These are phyloP conservation scores for Caranx ignobilis DNA, from an alignment of 2,113 vertebrate genomes.

Conservation along the genomic window DNA sequence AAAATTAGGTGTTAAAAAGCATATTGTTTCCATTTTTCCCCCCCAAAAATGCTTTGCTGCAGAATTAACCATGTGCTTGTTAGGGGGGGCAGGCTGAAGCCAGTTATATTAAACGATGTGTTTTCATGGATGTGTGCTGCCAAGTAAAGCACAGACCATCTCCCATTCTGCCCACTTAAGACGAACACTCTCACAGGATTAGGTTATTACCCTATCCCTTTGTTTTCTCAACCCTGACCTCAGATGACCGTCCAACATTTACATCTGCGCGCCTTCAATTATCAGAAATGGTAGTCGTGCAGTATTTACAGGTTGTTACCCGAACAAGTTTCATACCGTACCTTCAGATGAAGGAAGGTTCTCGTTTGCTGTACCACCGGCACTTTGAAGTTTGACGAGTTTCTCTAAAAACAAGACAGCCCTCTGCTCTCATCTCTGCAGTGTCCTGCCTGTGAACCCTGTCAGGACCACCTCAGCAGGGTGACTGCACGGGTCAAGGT, in stretches of 20 bases:
- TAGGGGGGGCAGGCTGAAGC: neutral
- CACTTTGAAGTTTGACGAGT: slow-evolving; percentile 66
- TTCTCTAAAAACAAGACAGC: slow-evolving; percentile 35
- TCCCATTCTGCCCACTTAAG: slow-evolving; percentile 26
- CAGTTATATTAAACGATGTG: slow-evolving; percentile 44
- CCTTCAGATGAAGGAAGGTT: slow-evolving; percentile 41
- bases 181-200: slow-evolving; percentile 11
- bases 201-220: slow-evolving; percentile 24
- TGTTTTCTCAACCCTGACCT: slow-evolving; percentile 47
- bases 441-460: slow-evolving; percentile 58
- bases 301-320: slow-evolving; percentile 43
- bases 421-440: slow-evolving; percentile 19
- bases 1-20: slow-evolving; percentile 50
- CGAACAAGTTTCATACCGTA: slow-evolving; percentile 14
- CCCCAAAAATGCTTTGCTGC: neutral
- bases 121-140: slow-evolving; percentile 41
- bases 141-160: slow-evolving; percentile 49
- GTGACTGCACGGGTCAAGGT: slow-evolving; percentile 49
- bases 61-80: slow-evolving; percentile 8
- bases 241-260: slow-evolving; percentile 12
- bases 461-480: slow-evolving; percentile 56
- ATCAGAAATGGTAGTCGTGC: slow-evolving; percentile 27
- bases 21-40: slow-evolving; percentile 44
- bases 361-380: slow-evolving; percentile 45
- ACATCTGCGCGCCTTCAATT: neutral